Percentiles rank a stretch among this genome's conserved stretches.
phyloP scores from a whole-genome alignment of 2,888 invertebrate species.

The Mythimna pallens region DNA sequence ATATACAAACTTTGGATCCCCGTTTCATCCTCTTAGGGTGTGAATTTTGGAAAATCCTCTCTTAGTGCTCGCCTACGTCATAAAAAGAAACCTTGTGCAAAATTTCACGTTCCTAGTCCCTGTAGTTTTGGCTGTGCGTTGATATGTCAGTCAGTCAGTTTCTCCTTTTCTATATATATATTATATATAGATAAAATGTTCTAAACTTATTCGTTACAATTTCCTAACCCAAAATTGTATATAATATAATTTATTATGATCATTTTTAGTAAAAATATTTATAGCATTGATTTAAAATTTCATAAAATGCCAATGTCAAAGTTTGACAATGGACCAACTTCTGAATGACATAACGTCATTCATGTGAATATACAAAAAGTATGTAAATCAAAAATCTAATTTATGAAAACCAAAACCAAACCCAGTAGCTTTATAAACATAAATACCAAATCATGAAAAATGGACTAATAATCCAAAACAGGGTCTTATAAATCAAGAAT shows the following conservation, averaged over 20 bases:
- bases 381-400: neutral
- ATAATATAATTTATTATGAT: neutral
- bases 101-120: too few relatives aligned
- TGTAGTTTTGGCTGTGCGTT: too few relatives aligned
- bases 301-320: neutral
- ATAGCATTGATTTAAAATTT: neutral
- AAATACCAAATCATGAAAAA: neutral
- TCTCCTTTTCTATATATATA: too few relatives aligned
- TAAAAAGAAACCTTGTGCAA: too few relatives aligned
- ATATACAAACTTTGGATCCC: too few relatives aligned
- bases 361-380: neutral
- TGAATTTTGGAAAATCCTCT: too few relatives aligned
- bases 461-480: neutral
- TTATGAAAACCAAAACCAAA: neutral
- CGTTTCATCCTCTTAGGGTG: too few relatives aligned
- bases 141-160: too few relatives aligned
- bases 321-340: neutral
- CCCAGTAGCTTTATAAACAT: neutral
- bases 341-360: neutral
- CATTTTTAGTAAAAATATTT: neutral
- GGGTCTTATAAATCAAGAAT: constrained; percentile 19
- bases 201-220: neutral
- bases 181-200: too few relatives aligned
- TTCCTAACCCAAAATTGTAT: neutral
- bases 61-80: too few relatives aligned